These are phyloP conservation scores for Eciton burchellii DNA, from an alignment of 1,140 invertebrate genomes.

Conservation along the genomic window DNA sequence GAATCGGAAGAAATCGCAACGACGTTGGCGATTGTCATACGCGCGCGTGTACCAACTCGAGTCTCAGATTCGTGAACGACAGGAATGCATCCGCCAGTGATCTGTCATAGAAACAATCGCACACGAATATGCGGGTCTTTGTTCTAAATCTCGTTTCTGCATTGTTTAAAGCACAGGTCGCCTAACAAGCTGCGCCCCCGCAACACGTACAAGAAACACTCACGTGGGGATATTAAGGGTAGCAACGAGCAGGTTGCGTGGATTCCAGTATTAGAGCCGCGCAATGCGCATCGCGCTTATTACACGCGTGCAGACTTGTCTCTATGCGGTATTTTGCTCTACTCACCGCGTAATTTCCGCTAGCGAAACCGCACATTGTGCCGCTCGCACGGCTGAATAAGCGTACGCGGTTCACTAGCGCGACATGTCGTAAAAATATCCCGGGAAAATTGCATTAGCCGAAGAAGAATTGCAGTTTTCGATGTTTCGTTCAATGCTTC, in stretches of 20 bases:
- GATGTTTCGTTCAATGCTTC: not conserved
- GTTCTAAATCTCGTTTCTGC: slow-evolving; percentile 49
- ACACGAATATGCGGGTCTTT: slow-evolving; percentile 31
- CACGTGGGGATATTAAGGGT: too few relatives aligned
- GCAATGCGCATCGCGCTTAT: slow-evolving; percentile 52
- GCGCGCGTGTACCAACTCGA: too few relatives aligned
- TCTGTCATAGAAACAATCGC: slow-evolving; percentile 47
- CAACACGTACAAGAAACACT: slow-evolving; percentile 32
- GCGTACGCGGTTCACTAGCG: not conserved
- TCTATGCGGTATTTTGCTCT: not conserved
- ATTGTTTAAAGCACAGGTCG: slow-evolving; percentile 47
- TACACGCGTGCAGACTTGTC: slow-evolving; percentile 24
- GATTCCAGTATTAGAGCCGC: slow-evolving; percentile 36
- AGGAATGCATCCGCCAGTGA: not conserved
- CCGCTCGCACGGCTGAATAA: not conserved
- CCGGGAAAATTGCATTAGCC: not conserved
- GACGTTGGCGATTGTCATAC: not conserved
- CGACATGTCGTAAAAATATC: slow-evolving; percentile 6
- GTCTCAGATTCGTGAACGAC: too few relatives aligned
- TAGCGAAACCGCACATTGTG: slow-evolving; percentile 24
- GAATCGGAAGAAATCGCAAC: not conserved
- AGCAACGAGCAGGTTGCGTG: not conserved
- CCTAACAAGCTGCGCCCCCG: slow-evolving; percentile 33
- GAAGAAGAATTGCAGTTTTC: not conserved
- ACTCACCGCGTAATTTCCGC: slow-evolving; percentile 39